Conservation (phyloP, 2,113 vertebrate genomes). For the Sylvia atricapilla region DNA sequence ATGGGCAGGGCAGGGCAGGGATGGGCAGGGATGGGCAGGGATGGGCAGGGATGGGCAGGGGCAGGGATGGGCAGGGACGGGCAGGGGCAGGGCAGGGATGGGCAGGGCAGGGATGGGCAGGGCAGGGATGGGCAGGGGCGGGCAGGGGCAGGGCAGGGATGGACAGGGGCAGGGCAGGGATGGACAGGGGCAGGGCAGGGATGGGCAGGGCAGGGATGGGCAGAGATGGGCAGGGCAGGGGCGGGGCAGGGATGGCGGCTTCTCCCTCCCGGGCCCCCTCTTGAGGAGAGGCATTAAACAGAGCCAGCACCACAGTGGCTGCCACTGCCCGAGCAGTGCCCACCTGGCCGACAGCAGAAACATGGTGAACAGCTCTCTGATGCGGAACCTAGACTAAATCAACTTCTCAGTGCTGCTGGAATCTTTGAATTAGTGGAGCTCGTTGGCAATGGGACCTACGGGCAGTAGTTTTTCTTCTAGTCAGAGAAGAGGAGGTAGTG, state of each 20-base stretch:
- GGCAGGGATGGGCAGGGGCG: no score
- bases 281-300: not conserved
- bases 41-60: no score
- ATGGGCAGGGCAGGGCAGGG: no score
- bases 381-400: fast-evolving
- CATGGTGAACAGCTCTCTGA: fast-evolving
- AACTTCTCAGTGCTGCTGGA: fast-evolving
- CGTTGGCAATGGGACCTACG: not conserved
- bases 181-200: not conserved
- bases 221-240: no score
- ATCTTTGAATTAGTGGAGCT: not conserved
- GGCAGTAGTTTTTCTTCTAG: not conserved
- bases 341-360: fast-evolving
- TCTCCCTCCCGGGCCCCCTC: fast-evolving
- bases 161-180: no score
- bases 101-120: no score
- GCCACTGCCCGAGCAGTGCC: fast-evolving
- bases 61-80: no score
- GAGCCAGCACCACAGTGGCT: not conserved
- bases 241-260: not conserved
- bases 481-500: no score
- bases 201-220: not conserved
- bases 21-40: no score
- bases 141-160: no score
- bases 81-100: no score